Conservation (phyloP, 2,888 invertebrate species). For the Pogonocherus hispidulus region DNA sequence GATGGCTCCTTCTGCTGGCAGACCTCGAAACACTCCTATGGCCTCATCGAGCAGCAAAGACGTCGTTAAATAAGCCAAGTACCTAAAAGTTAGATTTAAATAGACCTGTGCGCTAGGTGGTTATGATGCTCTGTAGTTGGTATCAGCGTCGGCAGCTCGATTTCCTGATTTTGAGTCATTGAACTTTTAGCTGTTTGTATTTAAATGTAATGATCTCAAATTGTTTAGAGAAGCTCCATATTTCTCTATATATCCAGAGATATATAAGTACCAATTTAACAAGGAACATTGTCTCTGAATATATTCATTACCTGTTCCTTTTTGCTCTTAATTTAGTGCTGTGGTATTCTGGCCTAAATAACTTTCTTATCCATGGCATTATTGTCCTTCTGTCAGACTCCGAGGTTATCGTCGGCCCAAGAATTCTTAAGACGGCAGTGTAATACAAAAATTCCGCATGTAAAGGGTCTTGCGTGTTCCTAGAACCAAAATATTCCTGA, state of each 20-base stretch:
- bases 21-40: conserved; percentile 62
- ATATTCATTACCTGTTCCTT: conserved; percentile 65
- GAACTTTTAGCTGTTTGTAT: too few species aligned
- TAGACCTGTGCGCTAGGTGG: too few species aligned
- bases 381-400: conserved; percentile 63
- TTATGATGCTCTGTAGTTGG: too few species aligned
- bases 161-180: too few species aligned
- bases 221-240: too few species aligned
- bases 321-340: conserved; percentile 68
- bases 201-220: too few species aligned
- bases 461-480: conserved; percentile 61
- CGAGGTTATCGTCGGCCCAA: conserved; percentile 66
- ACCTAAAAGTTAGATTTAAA: too few species aligned
- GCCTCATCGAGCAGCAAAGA: conserved; percentile 68
- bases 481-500: too few species aligned
- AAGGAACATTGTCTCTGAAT: too few species aligned
- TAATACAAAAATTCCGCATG: conserved; percentile 71
- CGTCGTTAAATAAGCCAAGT: conserved; percentile 66
- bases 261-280: too few species aligned
- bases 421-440: conserved; percentile 66
- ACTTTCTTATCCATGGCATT: conserved; percentile 69
- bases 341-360: conserved; percentile 70
- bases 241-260: too few species aligned
- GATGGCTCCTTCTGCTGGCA: conserved; percentile 65
- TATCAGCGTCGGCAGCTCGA: too few species aligned